These are phyloP conservation scores for Hyphantria cunea DNA, from an alignment of 1,140 invertebrate genomes.

Conservation along the genomic window DNA sequence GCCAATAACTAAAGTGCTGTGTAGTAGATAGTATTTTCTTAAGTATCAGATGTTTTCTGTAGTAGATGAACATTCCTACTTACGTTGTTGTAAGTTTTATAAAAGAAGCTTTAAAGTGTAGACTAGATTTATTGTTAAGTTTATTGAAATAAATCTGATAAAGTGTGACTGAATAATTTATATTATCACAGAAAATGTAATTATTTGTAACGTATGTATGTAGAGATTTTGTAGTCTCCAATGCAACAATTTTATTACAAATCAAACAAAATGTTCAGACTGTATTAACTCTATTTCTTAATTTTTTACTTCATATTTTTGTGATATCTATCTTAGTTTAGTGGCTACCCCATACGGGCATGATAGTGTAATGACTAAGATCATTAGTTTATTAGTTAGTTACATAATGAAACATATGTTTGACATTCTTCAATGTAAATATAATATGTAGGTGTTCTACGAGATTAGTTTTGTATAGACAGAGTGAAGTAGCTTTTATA, in stretches of 20 bases:
- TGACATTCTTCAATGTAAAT: slow-evolving; percentile 21
- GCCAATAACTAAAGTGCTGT: background rate
- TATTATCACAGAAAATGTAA: slow-evolving; percentile 12
- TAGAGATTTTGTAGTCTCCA: slow-evolving; percentile 48
- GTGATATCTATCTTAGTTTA: slow-evolving; percentile 26
- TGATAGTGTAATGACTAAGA: slow-evolving; percentile 14
- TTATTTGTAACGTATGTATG: slow-evolving; percentile 41
- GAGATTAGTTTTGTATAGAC: slow-evolving; percentile 28
- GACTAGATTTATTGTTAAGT: slow-evolving; percentile 45
- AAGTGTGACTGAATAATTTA: slow-evolving; percentile 44
- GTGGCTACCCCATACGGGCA: slow-evolving; percentile 11
- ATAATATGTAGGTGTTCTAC: slow-evolving; percentile 17
- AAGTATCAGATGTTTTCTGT: slow-evolving; percentile 20
- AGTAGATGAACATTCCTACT: slow-evolving; percentile 54
- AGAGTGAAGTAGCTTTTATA: slow-evolving; percentile 23
- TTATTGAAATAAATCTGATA: slow-evolving; percentile 36
- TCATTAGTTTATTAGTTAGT: slow-evolving; percentile 16
- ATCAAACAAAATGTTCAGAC: slow-evolving; percentile 9
- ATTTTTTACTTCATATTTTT: slow-evolving; percentile 21
- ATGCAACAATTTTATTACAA: slow-evolving; percentile 32
- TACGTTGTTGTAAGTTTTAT: slow-evolving; percentile 49
- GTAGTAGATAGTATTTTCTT: background rate
- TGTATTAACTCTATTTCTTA: slow-evolving; percentile 12
- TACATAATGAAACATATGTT: slow-evolving; percentile 17
- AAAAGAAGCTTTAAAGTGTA: slow-evolving; percentile 74